Evolutionary conservation across 2,888 invertebrate genomes (phyloP).

Genomic region (Ditula angustiorana): DNA sequence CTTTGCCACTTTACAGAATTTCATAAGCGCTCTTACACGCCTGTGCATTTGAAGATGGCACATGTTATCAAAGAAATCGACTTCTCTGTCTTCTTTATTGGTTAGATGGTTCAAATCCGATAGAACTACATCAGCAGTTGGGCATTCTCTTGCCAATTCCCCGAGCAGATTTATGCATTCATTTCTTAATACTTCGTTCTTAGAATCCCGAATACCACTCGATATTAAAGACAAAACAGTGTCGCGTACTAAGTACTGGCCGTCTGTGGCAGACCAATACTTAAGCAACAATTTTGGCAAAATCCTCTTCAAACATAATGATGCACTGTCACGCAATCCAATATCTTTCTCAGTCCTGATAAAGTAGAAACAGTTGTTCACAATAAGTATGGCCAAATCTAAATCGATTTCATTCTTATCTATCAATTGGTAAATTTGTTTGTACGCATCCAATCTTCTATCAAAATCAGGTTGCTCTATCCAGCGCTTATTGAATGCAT

Average conservation of each 20-base stretch:
- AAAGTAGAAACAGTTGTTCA: slow-evolving; percentile 93
- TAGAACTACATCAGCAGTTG: slow-evolving; percentile 89
- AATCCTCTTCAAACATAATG: slow-evolving; percentile 89
- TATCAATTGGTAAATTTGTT: slow-evolving; percentile 85
- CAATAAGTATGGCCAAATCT: slow-evolving; percentile 89
- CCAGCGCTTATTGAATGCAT: slow-evolving; percentile 94
- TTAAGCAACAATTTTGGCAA: slow-evolving; percentile 87
- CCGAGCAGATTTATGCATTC: slow-evolving; percentile 93
- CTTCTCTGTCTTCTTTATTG: slow-evolving; percentile 91
- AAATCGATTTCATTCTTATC: slow-evolving; percentile 83
- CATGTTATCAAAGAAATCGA: slow-evolving; percentile 98
- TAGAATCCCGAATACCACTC: slow-evolving; percentile 88
- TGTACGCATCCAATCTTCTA: slow-evolving; percentile 91
- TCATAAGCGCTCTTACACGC: slow-evolving; percentile 92
- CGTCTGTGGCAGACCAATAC: slow-evolving; percentile 83
- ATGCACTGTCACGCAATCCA: slow-evolving; percentile 92
- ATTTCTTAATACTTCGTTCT: slow-evolving; percentile 89
- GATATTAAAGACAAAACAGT: slow-evolving; percentile 91
- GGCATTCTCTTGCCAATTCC: slow-evolving; percentile 90
- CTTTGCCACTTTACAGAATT: slow-evolving; percentile 89
- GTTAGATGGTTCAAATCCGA: slow-evolving; percentile 89
- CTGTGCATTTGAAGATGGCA: slow-evolving; percentile 95
- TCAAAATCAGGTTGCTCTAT: slow-evolving; percentile 98
- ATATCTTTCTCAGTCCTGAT: slow-evolving; percentile 93
- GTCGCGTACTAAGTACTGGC: slow-evolving; percentile 89